Evolutionary conservation across 2,888 invertebrate species (phyloP).

Genomic region (Formica aserva): DNA sequence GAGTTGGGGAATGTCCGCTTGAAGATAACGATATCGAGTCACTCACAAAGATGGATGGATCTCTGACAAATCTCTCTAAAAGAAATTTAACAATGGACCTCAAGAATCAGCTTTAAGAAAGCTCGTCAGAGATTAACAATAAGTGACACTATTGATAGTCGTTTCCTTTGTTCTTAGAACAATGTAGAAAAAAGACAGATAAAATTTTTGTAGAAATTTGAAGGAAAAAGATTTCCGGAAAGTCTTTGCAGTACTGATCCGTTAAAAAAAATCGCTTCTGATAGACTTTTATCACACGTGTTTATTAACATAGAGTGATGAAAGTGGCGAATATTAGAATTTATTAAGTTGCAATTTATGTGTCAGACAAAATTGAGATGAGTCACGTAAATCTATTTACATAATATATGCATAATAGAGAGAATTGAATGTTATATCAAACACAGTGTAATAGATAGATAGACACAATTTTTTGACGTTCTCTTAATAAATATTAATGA

Average conservation of each 20-base stretch:
- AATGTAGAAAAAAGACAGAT: not conserved
- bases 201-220: too few relatives aligned
- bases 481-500: slow-evolving; percentile 24
- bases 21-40: not conserved
- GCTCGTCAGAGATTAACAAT: not conserved
- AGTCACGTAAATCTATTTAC: not conserved
- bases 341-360: not conserved
- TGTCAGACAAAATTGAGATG: not conserved
- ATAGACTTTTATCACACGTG: not conserved
- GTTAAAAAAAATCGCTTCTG: not conserved
- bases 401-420: not conserved
- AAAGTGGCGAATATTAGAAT: not conserved
- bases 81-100: not conserved
- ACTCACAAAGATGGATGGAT: not conserved
- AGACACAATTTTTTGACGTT: not conserved
- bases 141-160: not conserved
- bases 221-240: too few relatives aligned
- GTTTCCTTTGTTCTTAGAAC: not conserved
- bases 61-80: not conserved
- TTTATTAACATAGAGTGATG: not conserved
- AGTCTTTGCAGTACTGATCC: too few relatives aligned
- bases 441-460: not conserved
- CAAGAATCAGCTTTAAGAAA: not conserved
- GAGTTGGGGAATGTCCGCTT: not conserved
- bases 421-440: not conserved